Evolutionary conservation across 2,888 invertebrate species (phyloP).

Genomic region (Stenolophus ochropezus): DNA sequence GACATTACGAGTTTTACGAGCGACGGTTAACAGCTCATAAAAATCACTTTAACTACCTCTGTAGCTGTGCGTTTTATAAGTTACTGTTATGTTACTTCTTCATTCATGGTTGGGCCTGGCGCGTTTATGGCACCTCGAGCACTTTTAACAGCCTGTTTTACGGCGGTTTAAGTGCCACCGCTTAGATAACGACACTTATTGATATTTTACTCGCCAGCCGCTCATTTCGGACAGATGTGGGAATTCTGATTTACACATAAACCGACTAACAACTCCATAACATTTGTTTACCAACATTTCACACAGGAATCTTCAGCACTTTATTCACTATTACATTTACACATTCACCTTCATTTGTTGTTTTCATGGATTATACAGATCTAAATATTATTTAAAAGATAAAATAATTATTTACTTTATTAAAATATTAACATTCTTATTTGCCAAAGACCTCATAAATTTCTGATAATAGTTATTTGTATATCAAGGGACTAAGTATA

Average conservation of each 20-base stretch:
- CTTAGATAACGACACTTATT: conserved; percentile 60
- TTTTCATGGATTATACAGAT: too few relatives aligned
- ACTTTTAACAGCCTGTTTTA: conserved; percentile 69
- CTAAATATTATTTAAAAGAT: too few relatives aligned
- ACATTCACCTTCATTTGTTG: too few relatives aligned
- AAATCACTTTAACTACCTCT: conserved; percentile 73
- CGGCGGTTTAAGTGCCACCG: conserved; percentile 70
- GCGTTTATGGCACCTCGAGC: conserved; percentile 68
- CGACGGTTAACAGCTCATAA: conserved; percentile 73
- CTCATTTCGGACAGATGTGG: conserved; percentile 15
- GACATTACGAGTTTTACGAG: conserved; percentile 74
- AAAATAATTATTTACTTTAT: too few relatives aligned
- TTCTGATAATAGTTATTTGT: too few relatives aligned
- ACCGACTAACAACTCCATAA: not conserved
- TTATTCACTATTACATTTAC: too few relatives aligned
- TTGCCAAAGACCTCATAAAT: too few relatives aligned
- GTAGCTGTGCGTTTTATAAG: conserved; percentile 71
- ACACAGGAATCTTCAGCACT: too few relatives aligned
- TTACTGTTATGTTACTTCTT: conserved; percentile 72
- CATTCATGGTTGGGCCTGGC: conserved; percentile 66
- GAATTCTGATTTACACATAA: not conserved
- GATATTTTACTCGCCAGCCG: conserved; percentile 46
- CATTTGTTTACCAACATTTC: not conserved
- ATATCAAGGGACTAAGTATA: too few relatives aligned
- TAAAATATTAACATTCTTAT: too few relatives aligned